phyloP scores from a whole-genome alignment of 37 sponge, comb jelly and placozoan species.

The Theonella swinhoei region DNA sequence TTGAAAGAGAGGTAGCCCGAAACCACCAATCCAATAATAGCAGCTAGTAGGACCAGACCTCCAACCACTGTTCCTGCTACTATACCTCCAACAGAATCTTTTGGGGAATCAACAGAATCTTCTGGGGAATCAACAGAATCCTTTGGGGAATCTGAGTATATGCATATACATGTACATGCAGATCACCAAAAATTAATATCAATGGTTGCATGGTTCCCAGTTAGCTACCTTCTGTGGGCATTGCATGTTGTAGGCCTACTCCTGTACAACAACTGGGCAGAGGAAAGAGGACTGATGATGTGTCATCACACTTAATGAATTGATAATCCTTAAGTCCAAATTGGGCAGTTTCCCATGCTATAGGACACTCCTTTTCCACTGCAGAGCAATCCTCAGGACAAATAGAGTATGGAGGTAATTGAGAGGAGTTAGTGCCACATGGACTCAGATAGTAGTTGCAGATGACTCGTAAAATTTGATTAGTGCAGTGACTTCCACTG shows the following conservation, averaged over 20 bases:
- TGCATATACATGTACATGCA: too few species aligned
- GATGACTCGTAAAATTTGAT: not conserved
- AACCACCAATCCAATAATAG: not conserved
- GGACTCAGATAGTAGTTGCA: not conserved
- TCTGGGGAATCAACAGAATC: not conserved
- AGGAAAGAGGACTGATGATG: not conserved
- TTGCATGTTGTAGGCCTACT: not conserved
- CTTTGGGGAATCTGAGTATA: not conserved
- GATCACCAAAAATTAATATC: too few species aligned
- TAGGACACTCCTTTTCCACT: not conserved
- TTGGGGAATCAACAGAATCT: not conserved
- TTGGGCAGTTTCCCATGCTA: not conserved
- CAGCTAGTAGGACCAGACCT: not conserved
- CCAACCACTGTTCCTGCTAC: not conserved
- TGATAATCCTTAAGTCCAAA: not conserved
- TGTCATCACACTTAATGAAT: not conserved
- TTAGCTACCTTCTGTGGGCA: too few species aligned
- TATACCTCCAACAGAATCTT: not conserved
- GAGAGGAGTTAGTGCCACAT: not conserved
- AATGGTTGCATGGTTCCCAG: too few species aligned
- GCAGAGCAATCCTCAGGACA: not conserved
- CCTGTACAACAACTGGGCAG: not conserved
- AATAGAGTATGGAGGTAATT: not conserved
- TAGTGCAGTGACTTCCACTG: too few species aligned
- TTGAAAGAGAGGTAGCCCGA: not conserved